A percentile compares a stretch with the other conserved stretches of the same genome.
Evolutionary conservation across 2,888 invertebrate species (phyloP).

Genomic region (Drosophila maculinotata): DNA sequence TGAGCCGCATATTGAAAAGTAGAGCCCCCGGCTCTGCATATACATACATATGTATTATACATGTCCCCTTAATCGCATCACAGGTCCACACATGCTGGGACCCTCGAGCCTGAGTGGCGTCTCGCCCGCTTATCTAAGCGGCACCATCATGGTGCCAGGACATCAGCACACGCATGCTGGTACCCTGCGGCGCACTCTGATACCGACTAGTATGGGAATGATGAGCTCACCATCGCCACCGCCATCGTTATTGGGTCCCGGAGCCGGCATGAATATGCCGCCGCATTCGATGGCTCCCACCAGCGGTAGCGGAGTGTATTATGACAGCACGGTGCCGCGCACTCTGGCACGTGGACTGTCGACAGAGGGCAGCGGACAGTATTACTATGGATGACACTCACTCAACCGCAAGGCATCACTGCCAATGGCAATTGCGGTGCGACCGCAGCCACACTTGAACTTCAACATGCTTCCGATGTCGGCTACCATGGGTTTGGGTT

Average conservation of each 20-base stretch:
- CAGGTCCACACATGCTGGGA: constrained; percentile 79
- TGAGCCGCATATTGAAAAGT: background rate
- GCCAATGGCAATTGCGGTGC: constrained; percentile 78
- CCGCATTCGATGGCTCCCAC: constrained; percentile 68
- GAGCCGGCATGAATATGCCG: constrained; percentile 38
- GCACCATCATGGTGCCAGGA: constrained; percentile 83
- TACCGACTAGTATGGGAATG: constrained; percentile 83
- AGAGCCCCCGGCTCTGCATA: background rate
- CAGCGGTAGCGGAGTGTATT: constrained; percentile 75
- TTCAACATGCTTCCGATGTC: constrained; percentile 80
- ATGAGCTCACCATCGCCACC: constrained; percentile 68
- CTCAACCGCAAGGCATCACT: constrained; percentile 82
- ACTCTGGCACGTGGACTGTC: constrained; percentile 79
- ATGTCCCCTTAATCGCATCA: background rate
- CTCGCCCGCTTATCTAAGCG: constrained; percentile 81
- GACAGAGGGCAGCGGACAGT: constrained; percentile 78
- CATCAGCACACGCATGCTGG: constrained; percentile 81
- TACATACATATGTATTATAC: background rate
- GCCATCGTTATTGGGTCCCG: constrained; percentile 53
- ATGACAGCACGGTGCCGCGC: constrained; percentile 83
- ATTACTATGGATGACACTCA: constrained; percentile 85
- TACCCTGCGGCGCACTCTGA: constrained; percentile 82
- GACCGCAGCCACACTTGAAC: constrained; percentile 75
- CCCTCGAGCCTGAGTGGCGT: constrained; percentile 76
- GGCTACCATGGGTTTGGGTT: constrained; percentile 78